These are phyloP conservation scores for Zhuqinia jingwanae DNA, from an alignment of 2,888 invertebrate genomes.

Conservation along the genomic window DNA sequence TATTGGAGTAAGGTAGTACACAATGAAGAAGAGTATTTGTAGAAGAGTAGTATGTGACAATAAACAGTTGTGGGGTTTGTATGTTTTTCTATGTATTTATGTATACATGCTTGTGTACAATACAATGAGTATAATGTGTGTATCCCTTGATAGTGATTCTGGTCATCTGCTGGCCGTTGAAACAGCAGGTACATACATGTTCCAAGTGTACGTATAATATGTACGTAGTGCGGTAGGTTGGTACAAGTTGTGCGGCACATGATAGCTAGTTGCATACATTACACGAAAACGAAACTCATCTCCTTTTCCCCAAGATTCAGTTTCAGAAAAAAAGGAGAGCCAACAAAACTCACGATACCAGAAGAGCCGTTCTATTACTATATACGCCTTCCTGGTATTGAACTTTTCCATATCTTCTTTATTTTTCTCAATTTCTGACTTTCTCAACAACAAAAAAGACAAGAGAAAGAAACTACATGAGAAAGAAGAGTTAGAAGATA, in stretches of 20 bases:
- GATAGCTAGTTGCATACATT: slow-evolving; percentile 11
- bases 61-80: not conserved
- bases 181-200: slow-evolving; percentile 22
- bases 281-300: slow-evolving; percentile 41
- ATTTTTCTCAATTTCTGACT: slow-evolving; percentile 21
- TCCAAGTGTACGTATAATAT: too few species aligned
- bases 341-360: not conserved
- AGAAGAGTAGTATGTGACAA: not conserved
- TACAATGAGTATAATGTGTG: not conserved
- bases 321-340: not conserved
- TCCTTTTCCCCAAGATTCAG: not conserved
- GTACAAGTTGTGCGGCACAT: not conserved
- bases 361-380: not conserved
- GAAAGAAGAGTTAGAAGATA: too few species aligned
- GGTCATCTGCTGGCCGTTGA: slow-evolving; percentile 30
- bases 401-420: slow-evolving; percentile 51
- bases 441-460: not conserved
- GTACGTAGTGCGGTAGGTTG: too few species aligned
- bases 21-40: not conserved
- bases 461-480: not conserved
- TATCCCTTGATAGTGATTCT: slow-evolving; percentile 15
- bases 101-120: too few species aligned
- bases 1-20: not conserved
- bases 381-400: slow-evolving; percentile 47
- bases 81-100: too few species aligned